Conservation (phyloP, 2,797 vertebrate genomes). For the Thamnophis elegans region DNA sequence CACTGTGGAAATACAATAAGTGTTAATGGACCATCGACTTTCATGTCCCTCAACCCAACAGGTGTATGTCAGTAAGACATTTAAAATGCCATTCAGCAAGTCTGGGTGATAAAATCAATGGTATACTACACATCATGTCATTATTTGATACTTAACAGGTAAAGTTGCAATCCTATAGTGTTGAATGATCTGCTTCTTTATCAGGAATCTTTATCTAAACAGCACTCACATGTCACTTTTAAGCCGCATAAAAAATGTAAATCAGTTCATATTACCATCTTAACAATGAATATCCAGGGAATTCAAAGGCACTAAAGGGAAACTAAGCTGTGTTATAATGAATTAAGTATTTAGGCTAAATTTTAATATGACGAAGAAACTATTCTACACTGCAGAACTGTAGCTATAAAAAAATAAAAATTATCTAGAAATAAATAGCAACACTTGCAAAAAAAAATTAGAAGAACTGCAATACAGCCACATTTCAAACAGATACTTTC, state of each 20-base stretch:
- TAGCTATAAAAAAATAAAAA: slow-evolving; percentile 12
- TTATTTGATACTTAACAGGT: background rate
- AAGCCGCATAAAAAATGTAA: background rate
- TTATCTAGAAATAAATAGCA: background rate
- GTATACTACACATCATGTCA: slow-evolving; percentile 17
- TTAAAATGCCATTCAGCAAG: slow-evolving; percentile 57
- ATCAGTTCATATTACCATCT: background rate
- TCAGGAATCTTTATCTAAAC: background rate
- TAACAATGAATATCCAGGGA: background rate
- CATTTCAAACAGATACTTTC: background rate
- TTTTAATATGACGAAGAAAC: slow-evolving; percentile 16
- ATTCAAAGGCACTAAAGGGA: background rate
- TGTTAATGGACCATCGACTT: slow-evolving; percentile 57
- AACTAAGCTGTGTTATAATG: background rate
- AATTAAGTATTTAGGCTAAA: background rate
- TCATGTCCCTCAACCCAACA: slow-evolving; percentile 51
- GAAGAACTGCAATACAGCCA: background rate
- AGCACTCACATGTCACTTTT: background rate
- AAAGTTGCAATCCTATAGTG: background rate
- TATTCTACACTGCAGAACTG: slow-evolving; percentile 41
- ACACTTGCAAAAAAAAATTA: background rate
- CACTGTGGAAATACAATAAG: slow-evolving; percentile 31
- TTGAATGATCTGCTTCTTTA: background rate
- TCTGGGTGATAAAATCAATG: slow-evolving; percentile 52
- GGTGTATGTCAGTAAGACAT: slow-evolving; percentile 52